A percentile compares a stretch with the other conserved stretches of the same genome.
phyloP scores from a whole-genome alignment of 2,888 invertebrate species.

The Agrypnus murinus region DNA sequence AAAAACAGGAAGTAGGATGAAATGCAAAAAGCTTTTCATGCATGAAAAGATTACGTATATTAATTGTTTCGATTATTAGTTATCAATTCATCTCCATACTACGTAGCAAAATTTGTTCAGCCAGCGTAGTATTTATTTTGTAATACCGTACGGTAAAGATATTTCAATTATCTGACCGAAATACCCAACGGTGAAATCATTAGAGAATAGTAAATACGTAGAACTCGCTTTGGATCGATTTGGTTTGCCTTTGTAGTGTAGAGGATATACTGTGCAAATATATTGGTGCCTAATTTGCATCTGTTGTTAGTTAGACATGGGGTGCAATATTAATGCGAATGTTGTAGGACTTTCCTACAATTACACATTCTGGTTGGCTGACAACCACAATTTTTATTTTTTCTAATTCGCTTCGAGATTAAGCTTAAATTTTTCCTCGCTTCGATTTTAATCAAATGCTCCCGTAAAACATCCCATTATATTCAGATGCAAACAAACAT shows the following conservation, averaged over 20 bases:
- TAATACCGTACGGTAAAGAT: too few species aligned
- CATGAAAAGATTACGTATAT: too few species aligned
- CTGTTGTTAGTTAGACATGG: neutral
- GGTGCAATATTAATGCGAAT: neutral
- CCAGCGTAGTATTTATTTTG: too few species aligned
- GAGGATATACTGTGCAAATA: conserved; percentile 6
- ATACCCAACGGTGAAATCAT: neutral
- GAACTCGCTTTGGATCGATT: neutral
- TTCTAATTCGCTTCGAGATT: too few species aligned
- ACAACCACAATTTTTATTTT: too few species aligned
- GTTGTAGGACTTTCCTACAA: neutral
- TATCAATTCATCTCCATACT: too few species aligned
- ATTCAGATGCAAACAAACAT: conserved; percentile 14
- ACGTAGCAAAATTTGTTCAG: too few species aligned
- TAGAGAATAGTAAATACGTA: conserved; percentile 6
- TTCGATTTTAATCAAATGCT: neutral
- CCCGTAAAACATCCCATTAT: neutral
- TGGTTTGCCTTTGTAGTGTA: conserved; percentile 4
- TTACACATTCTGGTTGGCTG: too few species aligned
- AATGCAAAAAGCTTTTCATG: too few species aligned
- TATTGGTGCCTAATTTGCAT: conserved; percentile 8
- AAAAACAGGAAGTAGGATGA: too few species aligned
- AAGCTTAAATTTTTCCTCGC: too few species aligned
- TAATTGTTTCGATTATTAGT: too few species aligned
- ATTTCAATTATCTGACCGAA: neutral